Percentiles rank a stretch among this genome's conserved stretches.
Conservation (phyloP, 2,888 invertebrate genomes). For the Leucozona laternaria region DNA sequence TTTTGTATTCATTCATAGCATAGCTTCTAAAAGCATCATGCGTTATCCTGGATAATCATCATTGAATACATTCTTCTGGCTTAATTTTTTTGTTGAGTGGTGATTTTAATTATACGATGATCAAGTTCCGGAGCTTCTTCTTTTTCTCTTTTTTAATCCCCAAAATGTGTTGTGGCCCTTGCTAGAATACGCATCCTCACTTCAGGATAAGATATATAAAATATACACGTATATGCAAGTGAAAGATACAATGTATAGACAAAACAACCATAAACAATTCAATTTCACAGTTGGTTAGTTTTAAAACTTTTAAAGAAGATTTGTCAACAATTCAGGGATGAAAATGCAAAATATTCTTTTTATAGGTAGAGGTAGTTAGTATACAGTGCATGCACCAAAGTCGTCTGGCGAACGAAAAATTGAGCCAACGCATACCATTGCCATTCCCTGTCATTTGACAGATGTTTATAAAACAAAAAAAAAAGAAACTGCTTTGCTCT, state of each 20-base stretch:
- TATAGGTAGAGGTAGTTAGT: neutral
- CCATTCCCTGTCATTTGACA: neutral
- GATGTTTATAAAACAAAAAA: no score
- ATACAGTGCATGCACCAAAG: neutral
- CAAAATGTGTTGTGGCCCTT: neutral
- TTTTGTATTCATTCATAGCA: neutral
- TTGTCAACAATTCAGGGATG: constrained; percentile 53
- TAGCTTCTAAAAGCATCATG: neutral
- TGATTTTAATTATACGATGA: constrained; percentile 51
- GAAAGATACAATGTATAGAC: neutral
- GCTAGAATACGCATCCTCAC: neutral
- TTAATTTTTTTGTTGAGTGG: constrained; percentile 46
- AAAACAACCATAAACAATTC: constrained; percentile 25
- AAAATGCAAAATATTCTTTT: constrained; percentile 23
- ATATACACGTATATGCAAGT: neutral
- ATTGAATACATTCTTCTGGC: constrained; percentile 20
- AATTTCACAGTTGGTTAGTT: constrained; percentile 61
- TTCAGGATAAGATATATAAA: no score
- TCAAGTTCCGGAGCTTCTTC: neutral
- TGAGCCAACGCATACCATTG: neutral
- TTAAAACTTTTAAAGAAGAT: constrained; percentile 69
- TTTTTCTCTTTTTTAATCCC: neutral
- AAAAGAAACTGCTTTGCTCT: neutral
- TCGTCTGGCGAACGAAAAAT: neutral
- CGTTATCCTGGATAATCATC: neutral